Base-by-base conservation (phyloP, 2,888 invertebrate species). In the Cerastis rubricosa region DNA sequence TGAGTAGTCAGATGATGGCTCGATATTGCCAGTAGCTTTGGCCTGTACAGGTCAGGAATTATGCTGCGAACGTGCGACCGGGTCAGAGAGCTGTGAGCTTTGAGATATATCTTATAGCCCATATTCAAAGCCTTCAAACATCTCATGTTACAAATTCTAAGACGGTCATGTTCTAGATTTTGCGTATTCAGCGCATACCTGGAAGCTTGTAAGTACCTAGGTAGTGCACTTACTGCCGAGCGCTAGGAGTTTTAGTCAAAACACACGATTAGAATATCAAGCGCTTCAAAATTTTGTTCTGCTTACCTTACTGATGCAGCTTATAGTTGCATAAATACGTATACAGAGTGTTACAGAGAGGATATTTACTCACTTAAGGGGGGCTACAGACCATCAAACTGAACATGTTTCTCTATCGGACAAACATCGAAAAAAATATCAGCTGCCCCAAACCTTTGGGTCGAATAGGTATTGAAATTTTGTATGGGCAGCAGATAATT, bases 211-310 rank as follows among this genome's bases (percentile, higher is more conserved):
- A 80, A 80, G 75, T 51, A 84, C 71, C 43, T 25, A 67, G 67
- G 35, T 61, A 59, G 72, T 69, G 84, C 84, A 80, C 75, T 84
- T 75, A 71, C 68, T 25, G 29, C 47, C n/a, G 22, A 65, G 68
- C 71, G 71, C 82, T 49, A n/a, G 51, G 64, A 71, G 84, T 82
- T 82, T 84, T 75, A 81, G 83, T 59, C 63, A 78, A 68, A 74
- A 71, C 68, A 83, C 84, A 49, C 63, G 84, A 80, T 75, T 84
- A 74, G 82, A 82, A 82, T 82, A 68, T 45, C 75, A 79, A 79
- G 71, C 79, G 49, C 68, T 68, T 78, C 35, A 68, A 65, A 63
- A 77, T 76, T 19, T 66, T 63, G 61, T 67, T 57, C n/a, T 3
- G 49, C 49, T 63, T 43, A 17, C 63, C 2, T 63, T 29, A 3